A percentile compares a stretch with the other conserved stretches of the same genome.
Conservation (phyloP, 2,113 vertebrate genomes). For the Mirza zaza region DNA sequence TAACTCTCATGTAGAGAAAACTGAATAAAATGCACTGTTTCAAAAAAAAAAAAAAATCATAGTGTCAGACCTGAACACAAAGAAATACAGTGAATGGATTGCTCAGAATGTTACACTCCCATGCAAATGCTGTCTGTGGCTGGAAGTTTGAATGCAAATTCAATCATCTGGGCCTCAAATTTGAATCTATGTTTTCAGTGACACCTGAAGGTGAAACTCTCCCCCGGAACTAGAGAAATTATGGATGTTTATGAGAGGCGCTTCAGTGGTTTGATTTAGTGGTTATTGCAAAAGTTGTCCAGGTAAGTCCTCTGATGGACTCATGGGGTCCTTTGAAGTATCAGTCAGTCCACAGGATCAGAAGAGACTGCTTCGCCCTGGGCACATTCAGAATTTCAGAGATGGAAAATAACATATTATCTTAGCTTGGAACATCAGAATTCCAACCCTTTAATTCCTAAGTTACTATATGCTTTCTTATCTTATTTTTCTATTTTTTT, state of each 20-base stretch:
- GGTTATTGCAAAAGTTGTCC: background rate
- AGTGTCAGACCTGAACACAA: background rate
- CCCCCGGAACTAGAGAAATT: background rate
- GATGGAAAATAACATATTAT: background rate
- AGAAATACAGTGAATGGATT: background rate
- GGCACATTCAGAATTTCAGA: constrained; percentile 6
- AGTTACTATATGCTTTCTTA: background rate
- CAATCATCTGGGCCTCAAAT: background rate
- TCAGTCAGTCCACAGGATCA: background rate
- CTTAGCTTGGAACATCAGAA: background rate
- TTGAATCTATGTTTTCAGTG: background rate
- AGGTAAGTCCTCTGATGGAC: background rate
- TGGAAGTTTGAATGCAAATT: background rate
- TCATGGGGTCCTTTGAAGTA: background rate
- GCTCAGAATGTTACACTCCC: background rate
- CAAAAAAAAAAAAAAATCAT: background rate
- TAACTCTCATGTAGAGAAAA: background rate
- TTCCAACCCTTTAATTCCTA: background rate
- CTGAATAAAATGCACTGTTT: background rate
- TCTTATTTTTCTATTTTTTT: background rate
- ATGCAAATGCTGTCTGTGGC: background rate
- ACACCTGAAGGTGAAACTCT: background rate
- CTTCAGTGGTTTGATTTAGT: background rate
- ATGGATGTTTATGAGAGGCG: background rate
- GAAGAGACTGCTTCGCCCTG: background rate